Evolutionary conservation across 1,140 invertebrate genomes (phyloP).

Genomic region (Panulirus ornatus): DNA sequence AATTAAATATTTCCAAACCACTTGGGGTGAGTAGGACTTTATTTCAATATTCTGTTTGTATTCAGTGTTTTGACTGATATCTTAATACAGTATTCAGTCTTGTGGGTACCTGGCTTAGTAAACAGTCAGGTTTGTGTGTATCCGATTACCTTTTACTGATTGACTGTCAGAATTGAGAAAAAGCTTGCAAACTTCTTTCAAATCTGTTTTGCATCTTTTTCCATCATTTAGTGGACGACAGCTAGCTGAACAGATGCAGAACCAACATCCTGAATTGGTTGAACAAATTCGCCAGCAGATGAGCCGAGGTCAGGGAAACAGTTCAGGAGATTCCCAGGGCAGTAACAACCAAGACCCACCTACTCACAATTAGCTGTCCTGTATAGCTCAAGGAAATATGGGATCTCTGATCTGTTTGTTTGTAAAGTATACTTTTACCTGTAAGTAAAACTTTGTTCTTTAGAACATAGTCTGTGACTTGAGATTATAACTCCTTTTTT

Average conservation of each 20-base stretch:
- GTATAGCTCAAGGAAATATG: constrained; percentile 6
- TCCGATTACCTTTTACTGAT: background rate
- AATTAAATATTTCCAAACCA: too few species aligned
- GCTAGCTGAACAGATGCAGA: constrained; percentile 84
- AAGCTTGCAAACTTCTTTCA: background rate
- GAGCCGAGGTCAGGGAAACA: constrained; percentile 48
- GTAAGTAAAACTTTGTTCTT: too few species aligned
- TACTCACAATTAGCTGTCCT: constrained; percentile 45
- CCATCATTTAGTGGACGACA: constrained; percentile 82
- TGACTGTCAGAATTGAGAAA: background rate
- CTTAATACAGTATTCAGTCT: background rate
- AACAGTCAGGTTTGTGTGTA: background rate
- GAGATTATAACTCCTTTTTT: too few species aligned
- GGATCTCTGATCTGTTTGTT: background rate
- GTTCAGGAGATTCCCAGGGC: constrained; percentile 22
- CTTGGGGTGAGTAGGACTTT: too few species aligned
- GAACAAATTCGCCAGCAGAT: constrained; percentile 83
- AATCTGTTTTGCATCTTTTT: constrained; percentile 47
- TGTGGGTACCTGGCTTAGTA: background rate
- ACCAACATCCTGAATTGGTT: constrained; percentile 84
- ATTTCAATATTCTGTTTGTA: too few species aligned
- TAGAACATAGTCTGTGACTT: too few species aligned
- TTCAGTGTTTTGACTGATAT: too few species aligned
- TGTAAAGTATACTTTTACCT: too few species aligned
- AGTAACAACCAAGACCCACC: constrained; percentile 52